Base-by-base conservation (phyloP, 2,888 invertebrate genomes). In the Tetrapedia diversipes region DNA sequence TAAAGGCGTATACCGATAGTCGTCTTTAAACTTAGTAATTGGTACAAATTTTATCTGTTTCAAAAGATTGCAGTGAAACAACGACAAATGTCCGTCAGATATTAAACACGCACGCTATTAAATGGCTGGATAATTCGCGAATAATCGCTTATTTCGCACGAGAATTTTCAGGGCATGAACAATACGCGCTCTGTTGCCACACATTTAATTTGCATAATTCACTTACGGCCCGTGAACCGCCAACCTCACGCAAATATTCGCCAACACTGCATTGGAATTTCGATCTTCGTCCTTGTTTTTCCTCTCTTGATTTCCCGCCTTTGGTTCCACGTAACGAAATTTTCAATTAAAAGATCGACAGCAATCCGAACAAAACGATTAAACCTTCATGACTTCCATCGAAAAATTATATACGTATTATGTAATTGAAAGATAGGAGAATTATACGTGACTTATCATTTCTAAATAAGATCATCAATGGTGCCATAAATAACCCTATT, bases 151-250 rank as follows among this genome's bases (percentile, higher is more conserved):
- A 84, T 84, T 84, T 82, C 81, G 71, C 71, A 79, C 74, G 66
- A 64, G 53, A 68, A 79, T 84, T 84, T 84, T 82, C 84, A 49
- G 29, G 61, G 66, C 54, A 54, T 57, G 79, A 61, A 56, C 41
- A 61, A 56, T 53, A 61, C 51, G 61, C 60, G 54, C 64, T 43
- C 67, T 37, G 63, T 63, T 65, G 69, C 57, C 53, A 47, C 60
- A 66, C 76, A 70, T 79, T 82, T 84, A 74, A 82, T 84, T 84
- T 82, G 71, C 84, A 84, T 84, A 84, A 84, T 84, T 84, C 79
- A 82, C 73, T 84, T 77, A 68, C 66, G 49, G 68, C 61, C 60
- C 61, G 74, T 59, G 70, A 65, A 77, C 72, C 74, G 66, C 41
- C 70, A 56, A 32, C 67, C 63, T 41, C 70, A 14, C 51, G 59